Conservation (phyloP, 2,797 vertebrate genomes). For the Orientallactaga sibirica region DNA sequence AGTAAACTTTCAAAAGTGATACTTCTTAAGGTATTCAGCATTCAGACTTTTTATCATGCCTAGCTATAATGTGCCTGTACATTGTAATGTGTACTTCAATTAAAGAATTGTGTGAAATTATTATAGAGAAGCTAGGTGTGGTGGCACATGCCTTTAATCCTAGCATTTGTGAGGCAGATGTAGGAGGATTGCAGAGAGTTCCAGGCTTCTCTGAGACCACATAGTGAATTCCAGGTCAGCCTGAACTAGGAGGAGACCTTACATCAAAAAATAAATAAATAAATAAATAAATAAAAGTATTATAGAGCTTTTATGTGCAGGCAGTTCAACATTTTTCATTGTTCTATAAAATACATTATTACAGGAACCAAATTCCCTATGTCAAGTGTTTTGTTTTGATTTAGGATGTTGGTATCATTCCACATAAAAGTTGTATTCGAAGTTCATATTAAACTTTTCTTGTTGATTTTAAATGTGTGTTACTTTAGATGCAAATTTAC, state of each 20-base stretch:
- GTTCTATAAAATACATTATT: not conserved
- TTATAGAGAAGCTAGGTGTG: not conserved
- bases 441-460: constrained; percentile 45
- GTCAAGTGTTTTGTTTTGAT: constrained; percentile 52
- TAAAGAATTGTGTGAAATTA: constrained; percentile 47
- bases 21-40: not conserved
- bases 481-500: constrained; percentile 62
- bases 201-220: no score
- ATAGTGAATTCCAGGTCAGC: no score
- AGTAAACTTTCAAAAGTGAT: constrained; percentile 38
- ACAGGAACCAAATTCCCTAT: not conserved
- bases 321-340: not conserved
- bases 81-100: constrained; percentile 58
- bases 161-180: no score
- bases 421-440: constrained; percentile 52
- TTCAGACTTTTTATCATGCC: constrained; percentile 6
- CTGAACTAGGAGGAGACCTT: no score
- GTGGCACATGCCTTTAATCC: no score
- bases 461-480: constrained; percentile 58
- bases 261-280: no score
- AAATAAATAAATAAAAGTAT: not conserved
- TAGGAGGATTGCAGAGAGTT: no score
- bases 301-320: not conserved
- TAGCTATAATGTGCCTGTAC: not conserved
- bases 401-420: not conserved